A percentile compares a stretch with the other conserved stretches of the same genome.
Evolutionary conservation across 2,888 invertebrate species (phyloP).

Genomic region (Nymphalis urticae): DNA sequence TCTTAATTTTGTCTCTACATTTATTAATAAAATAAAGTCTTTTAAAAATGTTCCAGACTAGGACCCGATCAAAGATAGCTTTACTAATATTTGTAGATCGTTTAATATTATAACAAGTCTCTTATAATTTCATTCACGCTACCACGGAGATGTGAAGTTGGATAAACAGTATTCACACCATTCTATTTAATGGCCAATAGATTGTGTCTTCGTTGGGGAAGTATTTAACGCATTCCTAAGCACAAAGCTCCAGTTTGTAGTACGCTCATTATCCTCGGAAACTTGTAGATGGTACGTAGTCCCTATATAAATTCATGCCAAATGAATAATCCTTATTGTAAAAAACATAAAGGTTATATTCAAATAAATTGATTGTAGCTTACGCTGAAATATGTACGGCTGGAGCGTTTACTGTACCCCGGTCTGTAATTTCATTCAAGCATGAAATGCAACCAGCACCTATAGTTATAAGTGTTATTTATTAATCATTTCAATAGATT

Average conservation of each 20-base stretch:
- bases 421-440: slow-evolving; percentile 53
- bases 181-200: slow-evolving; percentile 39
- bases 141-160: slow-evolving; percentile 29
- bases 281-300: slow-evolving; percentile 51
- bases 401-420: slow-evolving; percentile 43
- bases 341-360: slow-evolving; percentile 20
- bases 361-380: slow-evolving; percentile 4
- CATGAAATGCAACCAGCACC: slow-evolving; percentile 31
- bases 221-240: slow-evolving; percentile 52
- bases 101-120: slow-evolving; percentile 15
- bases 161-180: slow-evolving; percentile 37
- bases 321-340: slow-evolving; percentile 19
- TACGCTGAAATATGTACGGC: slow-evolving; percentile 37
- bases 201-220: slow-evolving; percentile 38
- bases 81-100: not conserved
- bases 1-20: not conserved
- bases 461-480: slow-evolving; percentile 26
- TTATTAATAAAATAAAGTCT: not conserved
- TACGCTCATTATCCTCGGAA: slow-evolving; percentile 64
- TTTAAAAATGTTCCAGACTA: not conserved
- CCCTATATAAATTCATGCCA: not conserved
- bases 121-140: slow-evolving; percentile 30
- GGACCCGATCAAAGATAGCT: not conserved
- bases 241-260: slow-evolving; percentile 61
- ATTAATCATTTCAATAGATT: slow-evolving; percentile 25